These are phyloP conservation scores for Intellagama lesueurii DNA, from an alignment of 2,797 vertebrate genomes.

Conservation along the genomic window DNA sequence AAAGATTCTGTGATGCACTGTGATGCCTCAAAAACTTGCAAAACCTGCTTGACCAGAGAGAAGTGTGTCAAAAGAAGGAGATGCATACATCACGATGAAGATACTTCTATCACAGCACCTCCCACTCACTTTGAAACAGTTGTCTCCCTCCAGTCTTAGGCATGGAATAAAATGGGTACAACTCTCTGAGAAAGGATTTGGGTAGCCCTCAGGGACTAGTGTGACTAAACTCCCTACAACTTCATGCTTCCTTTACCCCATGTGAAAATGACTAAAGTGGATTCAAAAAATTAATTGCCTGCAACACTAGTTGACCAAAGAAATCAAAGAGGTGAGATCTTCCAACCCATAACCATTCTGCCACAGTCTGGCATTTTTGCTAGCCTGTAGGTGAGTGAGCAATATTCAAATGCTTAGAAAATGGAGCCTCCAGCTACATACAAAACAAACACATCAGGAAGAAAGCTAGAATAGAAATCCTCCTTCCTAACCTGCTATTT, in stretches of 20 bases:
- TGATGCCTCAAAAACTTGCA: not conserved
- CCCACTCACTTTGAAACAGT: not conserved
- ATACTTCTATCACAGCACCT: not conserved
- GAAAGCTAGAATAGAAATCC: not conserved
- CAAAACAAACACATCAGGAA: not conserved
- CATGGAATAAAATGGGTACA: not conserved
- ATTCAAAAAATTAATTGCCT: no score
- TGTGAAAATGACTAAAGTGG: no score
- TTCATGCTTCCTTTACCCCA: not conserved
- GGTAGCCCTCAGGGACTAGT: not conserved
- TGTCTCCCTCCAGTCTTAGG: not conserved
- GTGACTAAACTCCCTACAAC: not conserved
- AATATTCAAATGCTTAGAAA: not conserved
- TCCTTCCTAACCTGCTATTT: not conserved
- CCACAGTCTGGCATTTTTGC: not conserved
- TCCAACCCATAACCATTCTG: not conserved
- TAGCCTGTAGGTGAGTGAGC: not conserved
- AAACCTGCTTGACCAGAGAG: not conserved
- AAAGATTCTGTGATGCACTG: not conserved
- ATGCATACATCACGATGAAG: not conserved
- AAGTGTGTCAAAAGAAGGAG: not conserved
- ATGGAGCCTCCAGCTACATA: not conserved
- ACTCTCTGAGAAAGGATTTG: not conserved
- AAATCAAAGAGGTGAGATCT: not conserved
- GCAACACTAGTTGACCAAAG: not conserved